Base-by-base conservation (phyloP, 2,888 invertebrate species). In the Harmothoe impar region DNA sequence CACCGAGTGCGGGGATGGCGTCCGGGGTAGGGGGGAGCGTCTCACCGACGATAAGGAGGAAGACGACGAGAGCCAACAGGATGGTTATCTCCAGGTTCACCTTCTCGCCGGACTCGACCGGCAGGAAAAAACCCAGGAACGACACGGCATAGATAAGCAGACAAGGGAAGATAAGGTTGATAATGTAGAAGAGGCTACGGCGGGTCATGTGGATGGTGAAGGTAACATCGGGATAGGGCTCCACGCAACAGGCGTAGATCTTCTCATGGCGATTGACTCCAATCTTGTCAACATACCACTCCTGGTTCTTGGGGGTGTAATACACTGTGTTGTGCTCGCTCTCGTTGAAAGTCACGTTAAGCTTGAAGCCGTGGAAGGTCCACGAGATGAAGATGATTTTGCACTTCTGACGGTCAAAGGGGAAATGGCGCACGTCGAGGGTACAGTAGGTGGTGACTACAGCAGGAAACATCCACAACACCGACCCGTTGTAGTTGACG, bases 271-370 rank as follows among this genome's bases (percentile, higher is more conserved):
- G 77, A 78, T 91, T 97, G 97, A 94, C 96, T 20, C 93, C 93
- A n/a, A 91, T 91, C 35, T 91, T 85, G 72, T 93, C 93, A 17
- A 93, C 93, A 78, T 91, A 98, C 95, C 98, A 98, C 96, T 98
- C 98, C 3, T 98, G 98, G 95, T 98, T 98, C 35, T 97, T 95
- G 98, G 98, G 96, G 98, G 98, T 93, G 97, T 97, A 91, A 97
- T 97, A 93, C 51, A 93, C 90, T 25, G 91, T 89, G 77, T 92
- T 91, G n/a, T 90, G 68, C 29, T 92, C 92, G 10, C 89, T 86
- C 29, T 86, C 91, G 90, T 93, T 91, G 92, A 43, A 77, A 12
- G 92, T 92, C 31, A 94, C 56, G 91, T 93, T 93, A 90, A 96
- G 94, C 92, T 96, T 96, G 84, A 94, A 94, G 29, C 96, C 95